These are phyloP conservation scores for Drosophila prostipennis DNA, from an alignment of 2,888 invertebrate species.

Conservation along the genomic window DNA sequence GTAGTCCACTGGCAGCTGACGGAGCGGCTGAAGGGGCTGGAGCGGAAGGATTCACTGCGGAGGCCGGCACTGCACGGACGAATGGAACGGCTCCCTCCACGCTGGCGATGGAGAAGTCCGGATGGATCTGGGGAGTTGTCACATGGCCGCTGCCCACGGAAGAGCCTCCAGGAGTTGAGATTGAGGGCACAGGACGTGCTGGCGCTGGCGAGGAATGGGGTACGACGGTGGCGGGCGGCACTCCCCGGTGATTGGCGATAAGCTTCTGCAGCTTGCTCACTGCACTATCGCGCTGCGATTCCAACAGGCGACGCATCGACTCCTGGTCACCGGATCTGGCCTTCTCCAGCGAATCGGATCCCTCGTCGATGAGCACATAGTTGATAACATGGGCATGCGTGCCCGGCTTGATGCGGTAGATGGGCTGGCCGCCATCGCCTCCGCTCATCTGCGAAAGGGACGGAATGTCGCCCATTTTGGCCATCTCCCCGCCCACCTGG, in stretches of 20 bases:
- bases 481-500: slow-evolving; percentile 79
- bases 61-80: not conserved
- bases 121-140: slow-evolving; percentile 64
- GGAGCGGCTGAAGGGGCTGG: not conserved
- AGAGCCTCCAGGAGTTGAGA: not conserved
- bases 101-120: slow-evolving; percentile 62
- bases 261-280: slow-evolving; percentile 80
- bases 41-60: not conserved
- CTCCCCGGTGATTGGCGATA: slow-evolving; percentile 68
- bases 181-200: not conserved
- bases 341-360: slow-evolving; percentile 76
- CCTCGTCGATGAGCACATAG: slow-evolving; percentile 82
- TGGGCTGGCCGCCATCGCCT: slow-evolving; percentile 50
- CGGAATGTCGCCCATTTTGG: slow-evolving; percentile 75
- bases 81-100: slow-evolving; percentile 56
- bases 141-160: slow-evolving; percentile 15
- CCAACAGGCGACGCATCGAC: slow-evolving; percentile 78
- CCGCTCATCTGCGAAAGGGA: slow-evolving; percentile 47
- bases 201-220: not conserved
- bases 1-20: not conserved
- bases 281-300: slow-evolving; percentile 81
- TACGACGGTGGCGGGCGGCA: not conserved
- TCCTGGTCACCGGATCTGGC: slow-evolving; percentile 79
- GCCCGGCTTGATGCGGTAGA: slow-evolving; percentile 82
- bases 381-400: slow-evolving; percentile 83